phyloP scores from a whole-genome alignment of 2,113 vertebrate species.

The Canis aureus region DNA sequence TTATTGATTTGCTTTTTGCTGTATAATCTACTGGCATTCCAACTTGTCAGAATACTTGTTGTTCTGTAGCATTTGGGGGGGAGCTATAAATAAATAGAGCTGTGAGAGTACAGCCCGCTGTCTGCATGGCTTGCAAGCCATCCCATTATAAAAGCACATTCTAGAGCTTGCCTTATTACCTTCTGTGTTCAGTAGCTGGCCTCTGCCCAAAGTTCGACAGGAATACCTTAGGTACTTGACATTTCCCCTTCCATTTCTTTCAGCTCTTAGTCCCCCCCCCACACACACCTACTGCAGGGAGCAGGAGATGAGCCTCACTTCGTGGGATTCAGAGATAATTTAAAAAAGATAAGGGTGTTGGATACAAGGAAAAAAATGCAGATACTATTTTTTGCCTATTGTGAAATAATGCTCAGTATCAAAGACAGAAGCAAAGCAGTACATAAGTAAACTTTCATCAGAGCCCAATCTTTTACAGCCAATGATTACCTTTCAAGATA shows the following conservation, averaged over 20 bases:
- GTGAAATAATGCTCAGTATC: conserved; percentile 30
- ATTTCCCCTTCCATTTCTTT: conserved; percentile 58
- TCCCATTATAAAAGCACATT: conserved; percentile 71
- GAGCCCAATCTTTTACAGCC: conserved; percentile 44
- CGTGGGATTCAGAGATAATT: conserved; percentile 41
- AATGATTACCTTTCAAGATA: conserved; percentile 63
- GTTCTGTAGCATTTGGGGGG: conserved; percentile 67
- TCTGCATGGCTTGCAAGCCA: conserved; percentile 55
- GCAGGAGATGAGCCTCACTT: neutral
- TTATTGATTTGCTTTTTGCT: conserved; percentile 45
- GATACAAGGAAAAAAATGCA: neutral
- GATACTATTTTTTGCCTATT: conserved; percentile 35
- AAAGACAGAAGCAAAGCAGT: conserved; percentile 46
- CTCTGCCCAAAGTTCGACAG: conserved; percentile 19
- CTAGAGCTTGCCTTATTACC: conserved; percentile 24
- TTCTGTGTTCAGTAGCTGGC: conserved; percentile 54
- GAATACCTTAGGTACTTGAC: conserved; percentile 58
- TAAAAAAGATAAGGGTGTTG: conserved; percentile 50
- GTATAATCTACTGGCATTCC: conserved; percentile 63
- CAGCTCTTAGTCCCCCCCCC: neutral
- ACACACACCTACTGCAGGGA: neutral
- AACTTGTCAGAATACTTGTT: conserved; percentile 71
- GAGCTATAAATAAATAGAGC: conserved; percentile 71
- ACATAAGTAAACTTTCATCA: conserved; percentile 56
- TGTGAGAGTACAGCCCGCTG: conserved; percentile 44